Base-by-base conservation (phyloP, 2,113 vertebrate species). In the Mesocricetus auratus region DNA sequence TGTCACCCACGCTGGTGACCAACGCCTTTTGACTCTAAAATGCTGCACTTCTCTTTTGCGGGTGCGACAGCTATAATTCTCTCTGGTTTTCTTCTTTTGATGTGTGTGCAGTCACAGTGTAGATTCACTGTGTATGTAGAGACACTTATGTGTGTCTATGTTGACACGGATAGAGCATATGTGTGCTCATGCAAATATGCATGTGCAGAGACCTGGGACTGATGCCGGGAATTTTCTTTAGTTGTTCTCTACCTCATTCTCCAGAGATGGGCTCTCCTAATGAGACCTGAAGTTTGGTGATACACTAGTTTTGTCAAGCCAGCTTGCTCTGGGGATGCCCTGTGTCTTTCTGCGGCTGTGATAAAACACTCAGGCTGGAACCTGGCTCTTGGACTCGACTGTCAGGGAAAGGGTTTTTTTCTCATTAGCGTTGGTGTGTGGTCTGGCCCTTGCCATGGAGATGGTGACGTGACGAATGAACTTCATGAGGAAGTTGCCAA, bases 1-100 rank as follows among this genome's bases (percentile, higher is more conserved):
- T 74, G 16, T 47, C 19, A 8, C 39, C 3, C 2, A 75, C 3
- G 5, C 31, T 47, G 2, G 0, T 29, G 39, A 47, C 81, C 8
- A 69, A 1, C 0, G 26, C 42, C 3, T 39, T 4, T 1, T 87
- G 21, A 87, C 21, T 4, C 24, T n/a, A 36, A 47, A 53, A 26
- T 4, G 6, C 33, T 69, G 45, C 11, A 12, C 7, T 13, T 19
- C 9, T 69, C 50, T 11, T 8, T 15, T n/a, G 36, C 0, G 3
- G 16, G 7, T 0, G 26, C 53, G n/a, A 19, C n/a, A 86, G 74
- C 26, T 8, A 3, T n/a, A 56, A 24, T 88, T 21, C 62, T 68
- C 42, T 47, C 56, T 13, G 7, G 50, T 66, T 60, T 60, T 42
- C 56, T 39, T 19, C 7, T 22, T 66, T 68, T 66, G 33, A 47